Conservation (phyloP, 2,888 invertebrate genomes). For the Nemurella pictetii region DNA sequence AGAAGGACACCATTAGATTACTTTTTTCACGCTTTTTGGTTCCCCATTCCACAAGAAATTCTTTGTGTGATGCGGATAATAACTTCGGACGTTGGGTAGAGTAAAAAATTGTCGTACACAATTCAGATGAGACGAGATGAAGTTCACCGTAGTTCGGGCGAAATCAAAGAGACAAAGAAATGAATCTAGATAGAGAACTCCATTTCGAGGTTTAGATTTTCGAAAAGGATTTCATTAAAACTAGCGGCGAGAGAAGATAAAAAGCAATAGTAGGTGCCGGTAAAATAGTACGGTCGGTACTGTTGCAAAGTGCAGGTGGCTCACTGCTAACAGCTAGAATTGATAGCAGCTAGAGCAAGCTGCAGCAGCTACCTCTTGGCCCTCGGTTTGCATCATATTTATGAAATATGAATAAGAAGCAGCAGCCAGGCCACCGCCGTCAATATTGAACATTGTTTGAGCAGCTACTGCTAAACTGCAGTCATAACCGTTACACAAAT, state of each 20-base stretch:
- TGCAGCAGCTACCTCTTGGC: too few species aligned
- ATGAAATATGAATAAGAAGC: slow-evolving; percentile 23
- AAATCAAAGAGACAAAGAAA: neutral
- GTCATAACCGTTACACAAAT: slow-evolving; percentile 31
- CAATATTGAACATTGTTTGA: slow-evolving; percentile 31
- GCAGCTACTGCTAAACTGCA: slow-evolving; percentile 3
- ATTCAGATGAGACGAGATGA: neutral
- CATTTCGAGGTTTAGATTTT: neutral
- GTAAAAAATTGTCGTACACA: neutral
- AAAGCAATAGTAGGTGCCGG: neutral
- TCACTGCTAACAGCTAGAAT: too few species aligned
- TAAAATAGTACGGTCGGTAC: neutral
- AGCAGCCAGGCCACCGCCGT: too few species aligned
- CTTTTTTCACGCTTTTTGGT: neutral
- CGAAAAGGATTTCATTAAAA: slow-evolving; percentile 17
- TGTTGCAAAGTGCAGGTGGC: neutral
- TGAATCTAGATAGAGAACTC: neutral
- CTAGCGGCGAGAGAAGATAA: neutral
- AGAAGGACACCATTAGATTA: neutral
- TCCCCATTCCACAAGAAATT: neutral
- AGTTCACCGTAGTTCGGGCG: neutral
- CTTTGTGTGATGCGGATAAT: neutral
- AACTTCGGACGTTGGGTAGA: neutral
- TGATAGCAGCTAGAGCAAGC: too few species aligned
- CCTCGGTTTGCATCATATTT: slow-evolving; percentile 18